Evolutionary conservation across 2,113 vertebrate species (phyloP).

Genomic region (Poeciliopsis retropinna): DNA sequence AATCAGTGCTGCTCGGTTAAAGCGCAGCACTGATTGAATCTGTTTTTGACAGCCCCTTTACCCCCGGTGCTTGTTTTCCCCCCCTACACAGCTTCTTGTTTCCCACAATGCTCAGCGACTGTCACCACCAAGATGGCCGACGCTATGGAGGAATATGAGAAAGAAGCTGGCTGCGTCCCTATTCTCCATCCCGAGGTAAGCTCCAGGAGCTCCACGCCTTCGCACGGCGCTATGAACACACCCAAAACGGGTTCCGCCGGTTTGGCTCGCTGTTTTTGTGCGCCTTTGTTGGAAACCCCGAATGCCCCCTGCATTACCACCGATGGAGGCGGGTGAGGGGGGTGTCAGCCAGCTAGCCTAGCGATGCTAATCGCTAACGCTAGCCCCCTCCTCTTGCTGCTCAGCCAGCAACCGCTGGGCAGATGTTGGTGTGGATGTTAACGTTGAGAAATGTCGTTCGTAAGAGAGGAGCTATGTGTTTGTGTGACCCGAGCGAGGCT

Average conservation of each 20-base stretch:
- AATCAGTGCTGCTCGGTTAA: too few relatives aligned
- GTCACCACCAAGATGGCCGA: constrained; percentile 95
- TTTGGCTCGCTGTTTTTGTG: background rate
- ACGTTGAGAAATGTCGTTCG: background rate
- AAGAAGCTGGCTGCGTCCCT: constrained; percentile 93
- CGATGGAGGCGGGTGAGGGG: constrained; percentile 52
- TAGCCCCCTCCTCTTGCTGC: constrained; percentile 46
- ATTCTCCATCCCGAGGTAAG: constrained; percentile 94
- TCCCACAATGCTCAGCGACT: constrained; percentile 91
- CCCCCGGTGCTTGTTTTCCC: constrained; percentile 15
- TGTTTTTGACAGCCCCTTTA: constrained; percentile 32
- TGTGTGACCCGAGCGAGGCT: background rate
- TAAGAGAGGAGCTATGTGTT: background rate
- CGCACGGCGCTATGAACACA: background rate
- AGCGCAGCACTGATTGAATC: background rate
- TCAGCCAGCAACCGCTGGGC: constrained; percentile 26
- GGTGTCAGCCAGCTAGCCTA: constrained; percentile 67
- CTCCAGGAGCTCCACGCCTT: background rate
- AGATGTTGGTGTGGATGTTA: constrained; percentile 30
- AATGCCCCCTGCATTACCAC: constrained; percentile 59
- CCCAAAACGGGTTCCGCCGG: accelerated
- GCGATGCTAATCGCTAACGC: constrained; percentile 67
- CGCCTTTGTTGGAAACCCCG: constrained; percentile 28
- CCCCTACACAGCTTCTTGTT: constrained; percentile 44
- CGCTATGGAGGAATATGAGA: constrained; percentile 93